Evolutionary conservation across 2,888 invertebrate species (phyloP), one percentile per base, ranked within the genome.

Genomic region (Diarsia dahlii): DNA sequence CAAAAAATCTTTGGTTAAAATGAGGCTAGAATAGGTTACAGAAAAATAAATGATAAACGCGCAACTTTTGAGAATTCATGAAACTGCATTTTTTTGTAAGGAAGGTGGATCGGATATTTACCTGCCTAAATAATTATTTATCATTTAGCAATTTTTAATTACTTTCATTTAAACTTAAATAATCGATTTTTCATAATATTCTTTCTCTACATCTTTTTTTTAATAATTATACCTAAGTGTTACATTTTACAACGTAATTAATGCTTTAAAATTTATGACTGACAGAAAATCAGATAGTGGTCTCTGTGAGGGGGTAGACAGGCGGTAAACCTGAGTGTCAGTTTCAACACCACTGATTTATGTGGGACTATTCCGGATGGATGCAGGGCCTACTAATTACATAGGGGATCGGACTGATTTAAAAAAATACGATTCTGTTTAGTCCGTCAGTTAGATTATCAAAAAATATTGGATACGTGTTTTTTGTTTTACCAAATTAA

Each of bases 21-120:
- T 15, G 8, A 18, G 28, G 15, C 0, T 20, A 62, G 28, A 13
- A 48, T 45, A 50, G 6, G 39, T 56, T 8, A 58, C 48, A 60
- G 10, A 23, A 23, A 23, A 23, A 71, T n/a, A 46, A 4, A n/a
- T n/a, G 20, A 0, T 18, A 56, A 23, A 48, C 20, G 15, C 18
- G 28, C 18, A 23, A 50, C 10, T 77, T 72, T 46, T 46, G 4
- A 54, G n/a, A n/a, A 15, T 73, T 56, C 58, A 60, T 15, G 50
- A 28, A 50, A n/a, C 23, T 15, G 15, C 46, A 46, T 20, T 13
- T 18, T 56, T 9, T 34, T 52, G 0, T n/a, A 13, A 23, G n/a
- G 39, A 18, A 39, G 46, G 12, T 10, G n/a, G 20, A n/a, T 56
- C 23, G 5, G n/a, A n/a, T n/a, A n/a, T n/a, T 13, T 13, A n/a